These are phyloP conservation scores for Nymphalis io DNA, from an alignment of 1,140 invertebrate genomes.

Conservation along the genomic window DNA sequence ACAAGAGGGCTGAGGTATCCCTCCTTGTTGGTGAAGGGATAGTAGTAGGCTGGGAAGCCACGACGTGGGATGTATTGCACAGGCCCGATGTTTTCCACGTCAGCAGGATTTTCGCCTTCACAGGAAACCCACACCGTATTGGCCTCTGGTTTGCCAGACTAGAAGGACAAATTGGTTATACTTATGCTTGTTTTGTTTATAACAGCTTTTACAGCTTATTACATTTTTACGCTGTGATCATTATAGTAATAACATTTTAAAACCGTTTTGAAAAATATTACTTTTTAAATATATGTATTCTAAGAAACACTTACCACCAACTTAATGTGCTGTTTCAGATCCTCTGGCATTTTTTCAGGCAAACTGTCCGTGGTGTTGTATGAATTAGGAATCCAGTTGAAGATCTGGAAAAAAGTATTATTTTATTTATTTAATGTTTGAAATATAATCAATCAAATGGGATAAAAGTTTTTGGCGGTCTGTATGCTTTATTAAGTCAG, in stretches of 20 bases:
- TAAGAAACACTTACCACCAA: conserved; percentile 57
- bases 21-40: conserved; percentile 89
- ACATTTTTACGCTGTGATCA: too few species aligned
- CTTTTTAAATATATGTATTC: not conserved
- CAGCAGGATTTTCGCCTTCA: conserved; percentile 94
- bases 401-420: conserved; percentile 83
- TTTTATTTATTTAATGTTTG: not conserved
- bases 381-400: conserved; percentile 88
- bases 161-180: conserved; percentile 40
- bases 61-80: conserved; percentile 90
- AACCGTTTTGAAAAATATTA: too few species aligned
- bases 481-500: too few species aligned
- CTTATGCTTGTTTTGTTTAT: too few species aligned
- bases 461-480: too few species aligned
- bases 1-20: conserved; percentile 94
- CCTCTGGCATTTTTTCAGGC: conserved; percentile 86
- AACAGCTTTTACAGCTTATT: too few species aligned
- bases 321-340: conserved; percentile 87
- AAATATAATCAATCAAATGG: too few species aligned
- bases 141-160: conserved; percentile 78
- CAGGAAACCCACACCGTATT: conserved; percentile 93
- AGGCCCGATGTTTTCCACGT: conserved; percentile 93
- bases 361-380: conserved; percentile 88
- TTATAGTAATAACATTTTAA: too few species aligned
- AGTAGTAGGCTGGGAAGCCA: conserved; percentile 89